phyloP scores from a whole-genome alignment of 2,797 vertebrate species.

The Smutsia temminckii region DNA sequence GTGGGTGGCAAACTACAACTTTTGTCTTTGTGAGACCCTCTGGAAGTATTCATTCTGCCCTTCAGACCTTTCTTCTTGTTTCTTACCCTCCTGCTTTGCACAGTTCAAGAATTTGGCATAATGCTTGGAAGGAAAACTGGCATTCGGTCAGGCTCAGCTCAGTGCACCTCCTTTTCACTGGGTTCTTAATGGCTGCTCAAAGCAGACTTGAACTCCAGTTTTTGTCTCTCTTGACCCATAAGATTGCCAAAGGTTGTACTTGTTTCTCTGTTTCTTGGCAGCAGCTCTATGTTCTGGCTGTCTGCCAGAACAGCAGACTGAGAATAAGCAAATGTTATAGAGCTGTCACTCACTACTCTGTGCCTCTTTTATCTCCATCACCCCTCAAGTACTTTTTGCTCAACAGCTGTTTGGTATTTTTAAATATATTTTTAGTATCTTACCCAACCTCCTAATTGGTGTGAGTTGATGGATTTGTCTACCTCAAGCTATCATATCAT shows the following conservation, averaged over 20 bases:
- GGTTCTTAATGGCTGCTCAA: background rate
- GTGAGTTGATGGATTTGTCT: background rate
- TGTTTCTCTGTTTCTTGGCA: background rate
- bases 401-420: background rate
- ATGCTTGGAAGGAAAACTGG: background rate
- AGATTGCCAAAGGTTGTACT: background rate
- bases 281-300: background rate
- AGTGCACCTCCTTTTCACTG: background rate
- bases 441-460: background rate
- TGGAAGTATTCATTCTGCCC: background rate
- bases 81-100: background rate
- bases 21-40: background rate
- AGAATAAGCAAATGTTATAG: background rate
- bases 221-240: background rate
- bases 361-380: background rate
- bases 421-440: background rate
- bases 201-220: background rate
- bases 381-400: background rate
- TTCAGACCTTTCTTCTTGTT: background rate
- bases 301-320: background rate
- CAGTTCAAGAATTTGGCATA: background rate
- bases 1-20: background rate
- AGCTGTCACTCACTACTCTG: background rate
- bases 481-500: background rate
- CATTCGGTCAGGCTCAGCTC: background rate